A percentile compares a stretch with the other conserved stretches of the same genome.
Conservation (phyloP, 2,797 vertebrate species). For the Chiloscyllium punctatum region DNA sequence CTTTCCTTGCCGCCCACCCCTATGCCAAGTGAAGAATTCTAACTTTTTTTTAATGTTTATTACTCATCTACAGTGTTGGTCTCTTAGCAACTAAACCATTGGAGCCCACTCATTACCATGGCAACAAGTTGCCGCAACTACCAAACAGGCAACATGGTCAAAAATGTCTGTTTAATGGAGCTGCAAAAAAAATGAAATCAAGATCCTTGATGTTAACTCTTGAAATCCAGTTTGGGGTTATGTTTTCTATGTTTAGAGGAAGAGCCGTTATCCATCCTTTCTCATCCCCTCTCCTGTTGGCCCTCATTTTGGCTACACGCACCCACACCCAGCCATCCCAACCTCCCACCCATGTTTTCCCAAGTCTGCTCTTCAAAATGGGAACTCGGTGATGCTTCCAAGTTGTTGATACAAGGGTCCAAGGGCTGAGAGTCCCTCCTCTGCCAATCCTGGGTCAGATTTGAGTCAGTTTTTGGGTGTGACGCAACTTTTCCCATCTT, state of each 20-base stretch:
- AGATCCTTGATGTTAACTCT: background rate
- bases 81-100: conserved; percentile 21
- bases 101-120: conserved; percentile 29
- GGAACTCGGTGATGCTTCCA: too few species aligned
- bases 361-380: too few species aligned
- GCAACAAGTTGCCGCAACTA: background rate
- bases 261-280: background rate
- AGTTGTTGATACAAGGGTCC: too few species aligned
- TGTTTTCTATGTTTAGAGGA: fast-evolving
- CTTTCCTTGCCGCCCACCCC: background rate
- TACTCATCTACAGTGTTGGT: conserved; percentile 27
- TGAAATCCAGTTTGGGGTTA: background rate
- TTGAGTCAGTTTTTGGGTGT: too few species aligned
- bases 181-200: background rate
- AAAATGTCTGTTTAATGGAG: conserved; percentile 3
- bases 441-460: too few species aligned
- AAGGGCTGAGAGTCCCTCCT: too few species aligned
- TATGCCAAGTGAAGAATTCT: conserved; percentile 1
- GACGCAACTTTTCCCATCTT: too few species aligned
- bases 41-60: background rate
- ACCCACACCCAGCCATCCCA: too few species aligned
- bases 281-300: background rate
- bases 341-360: too few species aligned
- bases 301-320: background rate
- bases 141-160: background rate